A percentile compares a stretch with the other conserved stretches of the same genome.
Conservation (phyloP, 64 coral and sea anemone genomes). For the Acropora yongei region DNA sequence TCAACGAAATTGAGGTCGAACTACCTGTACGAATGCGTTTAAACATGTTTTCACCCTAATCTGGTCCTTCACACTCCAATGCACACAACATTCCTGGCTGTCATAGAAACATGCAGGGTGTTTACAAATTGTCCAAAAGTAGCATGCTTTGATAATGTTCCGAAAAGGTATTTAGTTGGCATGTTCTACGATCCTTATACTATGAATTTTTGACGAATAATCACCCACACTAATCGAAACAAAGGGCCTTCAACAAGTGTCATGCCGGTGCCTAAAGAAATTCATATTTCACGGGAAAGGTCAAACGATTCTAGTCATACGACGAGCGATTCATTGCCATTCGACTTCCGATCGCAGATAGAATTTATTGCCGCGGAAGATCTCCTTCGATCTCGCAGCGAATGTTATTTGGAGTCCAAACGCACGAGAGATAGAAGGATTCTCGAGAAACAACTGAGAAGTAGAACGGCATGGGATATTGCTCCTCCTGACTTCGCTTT, state of each 20-base stretch:
- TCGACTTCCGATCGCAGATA: conserved; percentile 58
- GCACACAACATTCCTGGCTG: conserved; percentile 13
- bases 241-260: conserved; percentile 39
- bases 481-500: conserved; percentile 83
- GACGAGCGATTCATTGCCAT: conserved; percentile 14
- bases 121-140: not conserved
- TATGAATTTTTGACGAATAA: not conserved
- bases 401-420: conserved; percentile 83
- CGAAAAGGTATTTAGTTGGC: not conserved
- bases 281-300: not conserved
- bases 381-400: conserved; percentile 83
- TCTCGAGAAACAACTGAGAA: conserved; percentile 22
- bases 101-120: not conserved
- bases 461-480: conserved; percentile 77
- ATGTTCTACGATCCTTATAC: not conserved
- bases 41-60: not conserved
- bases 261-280: not conserved
- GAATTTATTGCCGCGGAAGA: conserved; percentile 76
- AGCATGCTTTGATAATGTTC: not conserved
- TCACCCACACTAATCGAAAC: not conserved
- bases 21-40: too few species aligned
- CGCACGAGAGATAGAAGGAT: conserved; percentile 45
- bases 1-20: too few species aligned
- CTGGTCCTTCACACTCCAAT: not conserved
- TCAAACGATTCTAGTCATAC: not conserved